These are phyloP conservation scores for Creontiades dilutus DNA, from an alignment of 2,888 invertebrate species.

Conservation along the genomic window DNA sequence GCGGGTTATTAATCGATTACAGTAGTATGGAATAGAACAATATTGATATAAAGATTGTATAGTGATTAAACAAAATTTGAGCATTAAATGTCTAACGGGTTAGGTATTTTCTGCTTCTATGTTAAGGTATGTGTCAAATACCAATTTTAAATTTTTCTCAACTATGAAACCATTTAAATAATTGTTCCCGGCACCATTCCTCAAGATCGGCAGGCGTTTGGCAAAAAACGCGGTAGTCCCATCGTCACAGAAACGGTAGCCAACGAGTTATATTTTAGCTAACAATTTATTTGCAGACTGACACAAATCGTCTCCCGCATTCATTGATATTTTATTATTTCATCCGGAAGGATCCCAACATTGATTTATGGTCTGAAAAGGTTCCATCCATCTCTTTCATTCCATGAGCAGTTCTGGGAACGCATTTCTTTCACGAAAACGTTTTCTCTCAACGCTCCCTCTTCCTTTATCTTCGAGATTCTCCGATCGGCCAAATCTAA, in stretches of 20 bases:
- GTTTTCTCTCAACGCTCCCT: background rate
- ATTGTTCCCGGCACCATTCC: too few species aligned
- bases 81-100: too few species aligned
- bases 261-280: background rate
- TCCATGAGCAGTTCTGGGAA: background rate
- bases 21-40: too few species aligned
- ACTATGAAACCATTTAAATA: too few species aligned
- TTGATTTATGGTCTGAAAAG: slow-evolving; percentile 21
- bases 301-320: background rate
- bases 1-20: too few species aligned
- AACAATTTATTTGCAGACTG: background rate
- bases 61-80: too few species aligned
- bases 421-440: slow-evolving; percentile 32
- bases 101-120: too few species aligned
- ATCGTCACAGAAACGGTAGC: background rate
- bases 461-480: background rate
- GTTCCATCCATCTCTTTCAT: slow-evolving; percentile 1
- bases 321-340: slow-evolving; percentile 49
- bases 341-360: slow-evolving; percentile 26
- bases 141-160: too few species aligned
- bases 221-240: background rate
- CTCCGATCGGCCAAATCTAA: slow-evolving; percentile 40
- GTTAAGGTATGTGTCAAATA: too few species aligned
- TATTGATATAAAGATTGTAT: too few species aligned
- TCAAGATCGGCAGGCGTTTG: too few species aligned